A percentile compares a stretch with the other conserved stretches of the same genome.
These are phyloP conservation scores for Oncorhynchus masou DNA, from an alignment of 2,113 vertebrate species.

Conservation along the genomic window DNA sequence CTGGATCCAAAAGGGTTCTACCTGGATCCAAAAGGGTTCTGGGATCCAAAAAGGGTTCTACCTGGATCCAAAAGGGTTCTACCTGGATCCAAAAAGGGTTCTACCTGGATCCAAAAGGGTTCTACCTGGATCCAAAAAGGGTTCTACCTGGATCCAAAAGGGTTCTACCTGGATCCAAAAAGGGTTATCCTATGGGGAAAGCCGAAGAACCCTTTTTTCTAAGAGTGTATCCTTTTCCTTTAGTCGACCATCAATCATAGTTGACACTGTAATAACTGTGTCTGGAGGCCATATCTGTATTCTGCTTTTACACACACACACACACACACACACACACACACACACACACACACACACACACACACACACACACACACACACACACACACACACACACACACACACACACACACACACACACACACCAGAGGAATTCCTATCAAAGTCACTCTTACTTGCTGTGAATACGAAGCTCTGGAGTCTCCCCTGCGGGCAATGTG, in stretches of 20 bases:
- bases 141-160: too few species aligned
- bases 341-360: slow-evolving; percentile 9
- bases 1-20: too few species aligned
- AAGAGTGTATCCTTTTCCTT: slow-evolving; percentile 26
- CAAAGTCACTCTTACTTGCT: slow-evolving; percentile 26
- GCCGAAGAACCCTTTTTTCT: too few species aligned
- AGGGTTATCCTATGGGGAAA: too few species aligned
- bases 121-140: too few species aligned
- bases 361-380: slow-evolving; percentile 9
- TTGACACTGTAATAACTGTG: slow-evolving; percentile 70
- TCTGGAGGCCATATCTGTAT: slow-evolving; percentile 52
- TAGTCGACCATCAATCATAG: slow-evolving; percentile 65
- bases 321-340: slow-evolving; percentile 2
- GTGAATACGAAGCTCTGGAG: not conserved
- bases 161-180: too few species aligned
- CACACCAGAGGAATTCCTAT: not conserved
- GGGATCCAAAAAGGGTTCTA: too few species aligned
- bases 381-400: slow-evolving; percentile 18
- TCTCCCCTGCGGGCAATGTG: too few species aligned
- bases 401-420: slow-evolving; percentile 10
- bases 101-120: too few species aligned
- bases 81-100: too few species aligned
- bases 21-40: too few species aligned
- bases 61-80: too few species aligned
- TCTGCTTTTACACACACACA: slow-evolving; percentile 25